Percentiles rank a stretch among this genome's conserved stretches.
These are phyloP conservation scores for Xanthia togata DNA, from an alignment of 2,888 invertebrate genomes.

Conservation along the genomic window DNA sequence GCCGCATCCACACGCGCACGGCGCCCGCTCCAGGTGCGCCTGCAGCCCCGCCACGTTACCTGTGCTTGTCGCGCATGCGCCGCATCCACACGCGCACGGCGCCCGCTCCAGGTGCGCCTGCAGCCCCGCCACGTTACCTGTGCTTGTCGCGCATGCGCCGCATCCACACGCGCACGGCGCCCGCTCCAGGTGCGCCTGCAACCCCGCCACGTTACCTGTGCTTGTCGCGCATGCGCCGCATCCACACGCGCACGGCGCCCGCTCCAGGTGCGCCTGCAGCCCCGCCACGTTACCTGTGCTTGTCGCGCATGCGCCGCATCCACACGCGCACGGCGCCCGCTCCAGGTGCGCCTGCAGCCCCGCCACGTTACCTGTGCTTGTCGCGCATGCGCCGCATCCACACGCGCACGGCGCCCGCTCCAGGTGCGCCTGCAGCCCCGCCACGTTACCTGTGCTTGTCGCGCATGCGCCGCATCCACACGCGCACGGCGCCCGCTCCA, in stretches of 20 bases:
- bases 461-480: constrained; percentile 70
- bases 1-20: constrained; percentile 73
- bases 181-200: too few species aligned
- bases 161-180: constrained; percentile 74
- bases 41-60: too few species aligned
- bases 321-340: constrained; percentile 72
- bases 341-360: too few species aligned
- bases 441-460: constrained; percentile 68
- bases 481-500: constrained; percentile 71
- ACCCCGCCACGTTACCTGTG: constrained; percentile 72
- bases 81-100: constrained; percentile 74
- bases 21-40: too few species aligned
- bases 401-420: constrained; percentile 69
- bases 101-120: too few species aligned
- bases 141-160: constrained; percentile 65
- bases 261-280: too few species aligned
- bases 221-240: constrained; percentile 64
- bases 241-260: constrained; percentile 73
- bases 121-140: too few species aligned
- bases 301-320: constrained; percentile 66
- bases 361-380: constrained; percentile 69
- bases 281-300: constrained; percentile 71
- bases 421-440: too few species aligned
- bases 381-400: constrained; percentile 71
- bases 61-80: constrained; percentile 64